Conservation (phyloP, 2,888 invertebrate genomes). For the Congeria kusceri region DNA sequence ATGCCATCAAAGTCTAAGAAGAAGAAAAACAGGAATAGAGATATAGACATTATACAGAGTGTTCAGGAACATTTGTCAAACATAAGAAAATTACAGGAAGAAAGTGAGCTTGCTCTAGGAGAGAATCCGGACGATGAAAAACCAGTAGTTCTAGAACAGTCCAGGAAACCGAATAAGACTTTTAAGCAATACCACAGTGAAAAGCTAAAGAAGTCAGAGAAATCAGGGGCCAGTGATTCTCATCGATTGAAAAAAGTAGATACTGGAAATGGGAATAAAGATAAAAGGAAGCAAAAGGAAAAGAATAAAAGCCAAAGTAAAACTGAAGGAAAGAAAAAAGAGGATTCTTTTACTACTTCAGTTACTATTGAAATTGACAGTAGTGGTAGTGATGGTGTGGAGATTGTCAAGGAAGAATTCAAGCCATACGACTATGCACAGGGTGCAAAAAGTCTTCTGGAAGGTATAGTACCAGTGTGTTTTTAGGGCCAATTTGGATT, state of each 20-base stretch:
- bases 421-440: conserved; percentile 71
- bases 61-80: conserved; percentile 54
- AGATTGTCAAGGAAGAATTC: conserved; percentile 49
- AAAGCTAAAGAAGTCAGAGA: conserved; percentile 40
- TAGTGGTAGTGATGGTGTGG: conserved; percentile 14
- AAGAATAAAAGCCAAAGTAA: conserved; percentile 1
- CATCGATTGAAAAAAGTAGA: conserved; percentile 8
- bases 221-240: not conserved
- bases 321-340: not conserved
- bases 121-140: conserved; percentile 30
- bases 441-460: conserved; percentile 64
- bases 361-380: conserved; percentile 8
- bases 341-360: not conserved
- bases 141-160: conserved; percentile 20
- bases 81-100: conserved; percentile 42
- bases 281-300: not conserved
- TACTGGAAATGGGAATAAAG: not conserved
- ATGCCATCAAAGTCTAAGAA: conserved; percentile 55
- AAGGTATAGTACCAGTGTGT: conserved; percentile 69
- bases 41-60: conserved; percentile 50
- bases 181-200: conserved; percentile 15
- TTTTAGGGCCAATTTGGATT: too few relatives aligned
- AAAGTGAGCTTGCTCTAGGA: conserved; percentile 53
- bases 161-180: conserved; percentile 19
- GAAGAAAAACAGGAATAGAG: conserved; percentile 51